Evolutionary conservation across 2,113 vertebrate species (phyloP).

Genomic region (Oncorhynchus keta): DNA sequence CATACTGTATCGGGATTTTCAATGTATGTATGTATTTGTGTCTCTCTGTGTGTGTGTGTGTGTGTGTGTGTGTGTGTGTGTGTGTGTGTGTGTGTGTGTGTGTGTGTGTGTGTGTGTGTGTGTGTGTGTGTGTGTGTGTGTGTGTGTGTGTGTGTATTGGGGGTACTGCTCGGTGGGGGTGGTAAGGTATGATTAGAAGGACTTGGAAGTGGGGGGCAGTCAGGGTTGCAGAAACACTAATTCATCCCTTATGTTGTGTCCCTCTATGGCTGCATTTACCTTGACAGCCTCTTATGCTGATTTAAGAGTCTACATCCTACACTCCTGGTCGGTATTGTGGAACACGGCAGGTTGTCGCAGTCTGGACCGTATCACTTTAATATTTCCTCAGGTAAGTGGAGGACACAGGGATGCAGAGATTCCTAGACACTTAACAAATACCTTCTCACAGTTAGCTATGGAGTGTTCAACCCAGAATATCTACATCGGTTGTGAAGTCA

Average conservation of each 20-base stretch:
- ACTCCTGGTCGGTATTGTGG: constrained; percentile 3
- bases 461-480: too few species aligned
- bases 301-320: neutral
- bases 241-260: constrained; percentile 26
- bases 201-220: neutral
- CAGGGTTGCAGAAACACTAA: constrained; percentile 18
- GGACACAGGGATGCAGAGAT: neutral
- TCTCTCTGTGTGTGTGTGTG: too few species aligned
- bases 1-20: too few species aligned
- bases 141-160: too few species aligned
- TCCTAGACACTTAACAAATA: neutral
- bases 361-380: neutral
- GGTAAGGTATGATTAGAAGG: too few species aligned
- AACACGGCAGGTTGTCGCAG: neutral
- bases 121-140: neutral
- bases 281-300: constrained; percentile 8
- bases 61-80: neutral
- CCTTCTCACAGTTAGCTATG: neutral
- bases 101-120: too few species aligned
- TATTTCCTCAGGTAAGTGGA: neutral
- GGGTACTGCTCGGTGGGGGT: too few species aligned
- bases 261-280: constrained; percentile 22
- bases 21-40: neutral
- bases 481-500: too few species aligned
- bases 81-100: too few species aligned